A percentile compares a stretch with the other conserved stretches of the same genome.
Evolutionary conservation across 2,113 vertebrate species (phyloP).

Genomic region (Astur gentilis): DNA sequence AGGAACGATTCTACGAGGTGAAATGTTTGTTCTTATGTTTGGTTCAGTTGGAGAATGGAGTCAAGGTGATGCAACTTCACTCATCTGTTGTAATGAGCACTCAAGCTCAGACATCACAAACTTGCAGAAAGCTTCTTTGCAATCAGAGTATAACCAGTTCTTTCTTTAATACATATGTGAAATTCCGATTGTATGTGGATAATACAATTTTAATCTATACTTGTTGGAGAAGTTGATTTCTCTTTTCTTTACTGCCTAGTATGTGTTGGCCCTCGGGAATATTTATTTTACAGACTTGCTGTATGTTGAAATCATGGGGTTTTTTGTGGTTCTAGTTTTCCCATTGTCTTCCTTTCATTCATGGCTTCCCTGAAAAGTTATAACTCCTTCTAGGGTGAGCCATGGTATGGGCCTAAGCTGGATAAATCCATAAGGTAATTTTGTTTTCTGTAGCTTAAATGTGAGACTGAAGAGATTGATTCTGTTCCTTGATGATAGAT

Average conservation of each 20-base stretch:
- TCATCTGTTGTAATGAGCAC: not conserved
- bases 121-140: not conserved
- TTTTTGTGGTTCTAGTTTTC: not conserved
- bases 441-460: not conserved
- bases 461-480: not conserved
- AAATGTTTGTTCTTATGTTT: not conserved
- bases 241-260: not conserved
- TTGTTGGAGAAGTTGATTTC: not conserved
- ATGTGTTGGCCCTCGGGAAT: not conserved
- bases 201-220: not conserved
- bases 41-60: not conserved
- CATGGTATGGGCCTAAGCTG: not conserved
- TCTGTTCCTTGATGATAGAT: not conserved
- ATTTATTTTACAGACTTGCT: not conserved
- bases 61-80: not conserved
- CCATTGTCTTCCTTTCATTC: not conserved
- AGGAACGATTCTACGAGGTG: fast-evolving
- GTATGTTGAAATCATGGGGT: not conserved
- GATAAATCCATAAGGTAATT: not conserved
- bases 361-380: not conserved
- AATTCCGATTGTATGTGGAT: not conserved
- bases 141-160: not conserved
- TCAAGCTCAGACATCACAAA: not conserved
- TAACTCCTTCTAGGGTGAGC: not conserved
- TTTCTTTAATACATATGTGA: not conserved